Evolutionary conservation across 2,113 vertebrate species (phyloP).

Genomic region (Sialia sialis): DNA sequence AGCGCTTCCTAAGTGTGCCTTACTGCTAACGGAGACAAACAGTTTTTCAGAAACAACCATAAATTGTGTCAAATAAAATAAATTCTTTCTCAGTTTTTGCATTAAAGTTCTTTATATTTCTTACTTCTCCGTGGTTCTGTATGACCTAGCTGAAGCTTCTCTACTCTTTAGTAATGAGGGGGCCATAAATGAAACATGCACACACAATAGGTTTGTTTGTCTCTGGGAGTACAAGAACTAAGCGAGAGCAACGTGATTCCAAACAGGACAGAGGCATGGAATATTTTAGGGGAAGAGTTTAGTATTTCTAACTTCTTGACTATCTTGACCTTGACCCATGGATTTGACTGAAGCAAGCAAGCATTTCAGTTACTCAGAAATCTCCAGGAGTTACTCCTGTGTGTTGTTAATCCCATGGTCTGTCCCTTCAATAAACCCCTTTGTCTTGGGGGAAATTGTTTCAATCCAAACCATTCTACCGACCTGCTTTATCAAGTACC

Average conservation of each 20-base stretch:
- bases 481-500: fast-evolving
- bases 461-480: background rate
- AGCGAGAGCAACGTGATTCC: background rate
- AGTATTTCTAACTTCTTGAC: background rate
- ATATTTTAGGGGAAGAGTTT: background rate
- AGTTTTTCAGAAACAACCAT: background rate
- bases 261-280: background rate
- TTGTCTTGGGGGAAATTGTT: background rate
- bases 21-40: fast-evolving
- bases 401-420: fast-evolving
- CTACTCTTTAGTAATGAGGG: background rate
- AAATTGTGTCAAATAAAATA: background rate
- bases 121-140: fast-evolving
- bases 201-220: background rate
- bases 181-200: background rate
- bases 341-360: background rate
- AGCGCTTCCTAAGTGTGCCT: background rate
- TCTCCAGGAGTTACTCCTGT: background rate
- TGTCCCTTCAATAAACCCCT: background rate
- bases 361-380: background rate
- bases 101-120: background rate
- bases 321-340: background rate
- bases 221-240: background rate
- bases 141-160: background rate
- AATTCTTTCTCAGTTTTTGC: background rate